These are phyloP conservation scores for Conchocele bisecta DNA, from an alignment of 2,888 invertebrate genomes.

Conservation along the genomic window DNA sequence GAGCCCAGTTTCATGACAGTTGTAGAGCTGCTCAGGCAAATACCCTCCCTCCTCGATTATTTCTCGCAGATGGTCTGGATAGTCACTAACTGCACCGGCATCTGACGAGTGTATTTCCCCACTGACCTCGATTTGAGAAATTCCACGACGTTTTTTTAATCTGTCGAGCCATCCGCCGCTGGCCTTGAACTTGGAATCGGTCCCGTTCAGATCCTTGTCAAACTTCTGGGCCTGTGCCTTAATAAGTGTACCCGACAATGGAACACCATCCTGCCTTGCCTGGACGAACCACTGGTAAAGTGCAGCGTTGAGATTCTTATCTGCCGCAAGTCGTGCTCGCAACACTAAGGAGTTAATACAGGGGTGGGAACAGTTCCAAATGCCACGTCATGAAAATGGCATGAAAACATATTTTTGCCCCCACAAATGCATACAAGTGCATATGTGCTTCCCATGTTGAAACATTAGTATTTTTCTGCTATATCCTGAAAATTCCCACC, in stretches of 20 bases:
- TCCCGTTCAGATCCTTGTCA: not conserved
- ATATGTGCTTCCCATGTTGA: no score
- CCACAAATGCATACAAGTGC: no score
- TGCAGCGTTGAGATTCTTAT: not conserved
- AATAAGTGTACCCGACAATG: conserved; percentile 11
- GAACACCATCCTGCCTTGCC: conserved; percentile 6
- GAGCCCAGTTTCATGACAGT: conserved; percentile 31
- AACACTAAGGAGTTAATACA: no score
- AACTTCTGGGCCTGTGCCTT: conserved; percentile 11
- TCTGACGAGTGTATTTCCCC: conserved; percentile 14
- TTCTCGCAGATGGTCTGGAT: not conserved
- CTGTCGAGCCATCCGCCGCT: conserved; percentile 7
- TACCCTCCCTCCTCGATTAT: not conserved
- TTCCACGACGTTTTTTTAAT: conserved; percentile 11
- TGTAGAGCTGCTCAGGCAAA: not conserved
- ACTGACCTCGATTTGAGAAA: conserved; percentile 5
- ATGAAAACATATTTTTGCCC: no score
- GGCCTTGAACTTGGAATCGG: not conserved
- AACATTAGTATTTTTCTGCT: no score
- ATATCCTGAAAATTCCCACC: no score
- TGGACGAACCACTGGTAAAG: conserved; percentile 11
- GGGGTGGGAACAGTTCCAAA: no score
- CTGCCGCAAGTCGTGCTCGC: not conserved
- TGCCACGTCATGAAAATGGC: no score
- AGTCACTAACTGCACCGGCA: not conserved